Evolutionary conservation across 1,140 invertebrate genomes (phyloP).

Genomic region (Triops cancriformis): DNA sequence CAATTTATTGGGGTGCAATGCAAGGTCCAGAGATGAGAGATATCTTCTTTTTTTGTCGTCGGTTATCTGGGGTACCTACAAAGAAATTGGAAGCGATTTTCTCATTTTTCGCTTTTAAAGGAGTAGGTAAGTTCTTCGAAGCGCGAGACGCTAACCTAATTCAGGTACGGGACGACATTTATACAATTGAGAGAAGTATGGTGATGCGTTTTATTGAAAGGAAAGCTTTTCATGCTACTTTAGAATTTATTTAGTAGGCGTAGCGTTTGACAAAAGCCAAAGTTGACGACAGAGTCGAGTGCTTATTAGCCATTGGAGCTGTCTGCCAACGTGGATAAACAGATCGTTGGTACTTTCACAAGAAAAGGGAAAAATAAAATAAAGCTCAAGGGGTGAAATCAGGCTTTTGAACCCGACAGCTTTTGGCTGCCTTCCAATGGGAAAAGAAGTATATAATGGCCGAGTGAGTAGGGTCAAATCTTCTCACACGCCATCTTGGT

Average conservation of each 20-base stretch:
- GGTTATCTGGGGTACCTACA: not conserved
- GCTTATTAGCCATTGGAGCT: not conserved
- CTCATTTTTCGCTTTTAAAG: not conserved
- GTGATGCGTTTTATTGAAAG: too few relatives aligned
- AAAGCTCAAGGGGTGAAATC: not conserved
- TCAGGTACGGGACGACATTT: not conserved
- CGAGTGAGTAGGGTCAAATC: not conserved
- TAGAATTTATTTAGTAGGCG: too few relatives aligned
- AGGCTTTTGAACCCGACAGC: not conserved
- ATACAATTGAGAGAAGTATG: not conserved
- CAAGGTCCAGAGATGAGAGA: not conserved
- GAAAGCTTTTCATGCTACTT: too few relatives aligned
- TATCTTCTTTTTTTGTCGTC: not conserved
- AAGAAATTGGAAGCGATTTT: not conserved
- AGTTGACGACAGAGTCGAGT: not conserved
- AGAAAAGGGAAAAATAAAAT: not conserved
- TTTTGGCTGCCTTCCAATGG: not conserved
- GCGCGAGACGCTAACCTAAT: not conserved
- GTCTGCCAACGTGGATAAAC: constrained; percentile 1
- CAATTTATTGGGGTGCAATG: not conserved
- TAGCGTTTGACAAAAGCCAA: too few relatives aligned
- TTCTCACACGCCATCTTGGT: not conserved
- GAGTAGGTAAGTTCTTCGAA: not conserved
- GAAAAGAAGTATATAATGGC: constrained; percentile 1
- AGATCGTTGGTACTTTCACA: not conserved